Evolutionary conservation across 2,888 invertebrate genomes (phyloP).

Genomic region (Caenorhabditis drosophilae): DNA sequence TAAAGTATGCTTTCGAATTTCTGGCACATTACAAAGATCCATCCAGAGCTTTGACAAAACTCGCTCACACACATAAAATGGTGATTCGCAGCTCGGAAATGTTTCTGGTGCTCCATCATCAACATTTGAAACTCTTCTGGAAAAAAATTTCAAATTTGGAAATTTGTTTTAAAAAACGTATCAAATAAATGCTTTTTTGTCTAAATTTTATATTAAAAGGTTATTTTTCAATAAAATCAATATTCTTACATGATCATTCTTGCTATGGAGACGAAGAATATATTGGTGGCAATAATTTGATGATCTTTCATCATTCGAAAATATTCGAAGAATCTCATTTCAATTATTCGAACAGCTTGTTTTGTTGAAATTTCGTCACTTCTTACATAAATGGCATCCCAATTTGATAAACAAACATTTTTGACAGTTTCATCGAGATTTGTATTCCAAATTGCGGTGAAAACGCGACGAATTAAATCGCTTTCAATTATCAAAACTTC

Average conservation of each 20-base stretch:
- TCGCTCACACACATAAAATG: slow-evolving; percentile 12
- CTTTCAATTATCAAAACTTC: slow-evolving; percentile 7
- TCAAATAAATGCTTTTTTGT: not conserved
- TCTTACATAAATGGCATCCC: slow-evolving; percentile 9
- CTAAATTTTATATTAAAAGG: not conserved
- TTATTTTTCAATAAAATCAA: not conserved
- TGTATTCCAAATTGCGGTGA: slow-evolving; percentile 11
- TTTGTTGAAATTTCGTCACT: slow-evolving; percentile 5
- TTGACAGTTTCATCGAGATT: slow-evolving; percentile 5
- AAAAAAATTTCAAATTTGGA: not conserved
- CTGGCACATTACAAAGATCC: slow-evolving; percentile 5
- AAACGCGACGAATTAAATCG: slow-evolving; percentile 13
- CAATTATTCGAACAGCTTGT: slow-evolving; percentile 7
- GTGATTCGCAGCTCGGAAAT: slow-evolving; percentile 9
- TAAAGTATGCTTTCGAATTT: slow-evolving; percentile 7
- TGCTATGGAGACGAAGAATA: slow-evolving; percentile 15
- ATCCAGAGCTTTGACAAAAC: slow-evolving; percentile 13
- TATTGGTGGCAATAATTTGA: slow-evolving; percentile 13
- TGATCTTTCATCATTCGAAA: slow-evolving; percentile 17
- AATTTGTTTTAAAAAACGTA: not conserved
- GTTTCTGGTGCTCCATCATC: slow-evolving; percentile 9
- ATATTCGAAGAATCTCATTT: slow-evolving; percentile 10
- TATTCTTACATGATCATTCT: slow-evolving; percentile 12
- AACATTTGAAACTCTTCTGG: not conserved
- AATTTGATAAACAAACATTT: slow-evolving; percentile 5